These are phyloP conservation scores for Pectinophora gossypiella DNA, from an alignment of 1,140 invertebrate species.

Conservation along the genomic window DNA sequence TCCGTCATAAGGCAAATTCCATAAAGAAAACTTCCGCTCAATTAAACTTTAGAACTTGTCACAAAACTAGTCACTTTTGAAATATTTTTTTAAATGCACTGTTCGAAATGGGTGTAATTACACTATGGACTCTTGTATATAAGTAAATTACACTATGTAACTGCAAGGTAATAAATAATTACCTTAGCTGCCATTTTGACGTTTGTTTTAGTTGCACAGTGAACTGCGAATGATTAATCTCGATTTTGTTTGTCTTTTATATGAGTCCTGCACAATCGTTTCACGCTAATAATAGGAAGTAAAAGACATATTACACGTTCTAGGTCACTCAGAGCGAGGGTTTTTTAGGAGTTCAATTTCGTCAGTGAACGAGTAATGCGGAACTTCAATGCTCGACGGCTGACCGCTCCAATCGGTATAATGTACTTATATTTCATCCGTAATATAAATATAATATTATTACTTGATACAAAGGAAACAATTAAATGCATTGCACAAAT, in stretches of 20 bases:
- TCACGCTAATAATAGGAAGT: constrained; percentile 65
- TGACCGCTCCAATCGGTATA: constrained; percentile 19
- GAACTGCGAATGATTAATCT: constrained; percentile 63
- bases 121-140: no score
- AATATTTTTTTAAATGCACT: no score
- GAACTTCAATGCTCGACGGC: constrained; percentile 33
- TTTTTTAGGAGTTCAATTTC: constrained; percentile 61
- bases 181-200: constrained; percentile 70
- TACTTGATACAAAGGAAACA: constrained; percentile 11
- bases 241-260: constrained; percentile 49
- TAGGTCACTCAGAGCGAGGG: constrained; percentile 52
- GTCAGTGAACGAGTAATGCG: constrained; percentile 43
- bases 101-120: no score
- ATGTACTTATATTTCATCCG: background rate
- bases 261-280: constrained; percentile 51
- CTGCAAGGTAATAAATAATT: constrained; percentile 7
- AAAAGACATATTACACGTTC: constrained; percentile 45
- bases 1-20: no score
- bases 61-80: no score
- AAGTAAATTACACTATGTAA: background rate
- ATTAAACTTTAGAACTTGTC: no score
- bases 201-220: constrained; percentile 59
- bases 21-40: no score
- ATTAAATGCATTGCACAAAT: constrained; percentile 8
- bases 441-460: background rate